These are phyloP conservation scores for Tursiops truncatus DNA, from an alignment of 2,113 vertebrate species.

Conservation along the genomic window DNA sequence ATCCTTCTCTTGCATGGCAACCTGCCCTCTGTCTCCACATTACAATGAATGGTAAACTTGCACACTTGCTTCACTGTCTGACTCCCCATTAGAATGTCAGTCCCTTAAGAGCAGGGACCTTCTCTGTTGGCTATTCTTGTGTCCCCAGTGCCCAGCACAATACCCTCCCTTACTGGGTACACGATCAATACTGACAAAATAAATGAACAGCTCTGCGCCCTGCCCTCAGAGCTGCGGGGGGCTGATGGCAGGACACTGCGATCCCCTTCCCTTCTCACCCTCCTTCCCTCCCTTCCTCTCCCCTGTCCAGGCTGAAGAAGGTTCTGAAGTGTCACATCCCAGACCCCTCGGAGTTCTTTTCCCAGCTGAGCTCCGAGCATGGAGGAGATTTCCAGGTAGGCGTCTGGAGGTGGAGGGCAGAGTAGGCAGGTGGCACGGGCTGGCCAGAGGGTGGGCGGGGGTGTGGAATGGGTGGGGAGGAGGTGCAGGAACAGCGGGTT, in stretches of 20 bases:
- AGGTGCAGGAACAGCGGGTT: rapidly evolving
- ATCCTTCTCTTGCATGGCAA: rapidly evolving
- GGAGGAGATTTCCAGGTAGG: constrained; percentile 86
- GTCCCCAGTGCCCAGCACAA: neutral
- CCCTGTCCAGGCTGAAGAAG: constrained; percentile 82
- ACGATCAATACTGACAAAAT: rapidly evolving
- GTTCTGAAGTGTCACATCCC: constrained; percentile 81
- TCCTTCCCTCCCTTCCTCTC: neutral
- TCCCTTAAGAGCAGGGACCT: neutral
- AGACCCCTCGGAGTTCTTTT: constrained; percentile 83
- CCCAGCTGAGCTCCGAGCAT: constrained; percentile 75
- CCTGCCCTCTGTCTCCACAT: neutral
- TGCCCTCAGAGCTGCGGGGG: neutral
- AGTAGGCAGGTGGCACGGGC: neutral
- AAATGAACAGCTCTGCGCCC: rapidly evolving
- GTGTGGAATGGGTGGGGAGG: neutral
- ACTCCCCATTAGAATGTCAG: neutral
- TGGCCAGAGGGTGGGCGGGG: rapidly evolving
- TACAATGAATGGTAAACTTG: rapidly evolving
- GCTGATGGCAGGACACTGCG: neutral
- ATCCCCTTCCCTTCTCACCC: neutral
- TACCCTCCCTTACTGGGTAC: too few relatives aligned
- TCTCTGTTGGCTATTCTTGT: neutral
- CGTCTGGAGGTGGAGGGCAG: rapidly evolving
- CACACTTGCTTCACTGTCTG: neutral